These are phyloP conservation scores for Natator depressus DNA, from an alignment of 2,113 vertebrate species.

Conservation along the genomic window DNA sequence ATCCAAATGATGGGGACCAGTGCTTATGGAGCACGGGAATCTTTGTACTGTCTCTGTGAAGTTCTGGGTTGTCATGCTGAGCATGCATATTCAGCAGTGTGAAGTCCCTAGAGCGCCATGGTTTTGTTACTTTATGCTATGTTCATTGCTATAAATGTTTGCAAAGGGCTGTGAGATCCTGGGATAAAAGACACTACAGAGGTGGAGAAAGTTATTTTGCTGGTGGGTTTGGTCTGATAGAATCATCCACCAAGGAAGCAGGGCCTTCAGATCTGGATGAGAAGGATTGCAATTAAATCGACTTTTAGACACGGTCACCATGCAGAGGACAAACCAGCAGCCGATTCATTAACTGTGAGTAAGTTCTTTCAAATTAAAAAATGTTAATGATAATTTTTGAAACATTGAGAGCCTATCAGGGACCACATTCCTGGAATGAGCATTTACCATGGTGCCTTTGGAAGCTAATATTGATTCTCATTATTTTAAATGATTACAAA, in stretches of 20 bases:
- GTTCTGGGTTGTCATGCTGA: background rate
- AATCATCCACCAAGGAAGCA: background rate
- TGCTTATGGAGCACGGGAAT: background rate
- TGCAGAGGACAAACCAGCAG: slow-evolving; percentile 49
- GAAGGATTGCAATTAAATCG: background rate
- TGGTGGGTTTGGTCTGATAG: background rate
- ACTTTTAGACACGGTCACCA: slow-evolving; percentile 26
- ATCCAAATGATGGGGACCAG: background rate
- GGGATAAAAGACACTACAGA: rapidly evolving
- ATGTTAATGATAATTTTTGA: slow-evolving; percentile 74
- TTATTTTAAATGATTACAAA: slow-evolving; percentile 83
- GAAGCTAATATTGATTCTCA: slow-evolving; percentile 84
- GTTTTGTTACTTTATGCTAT: background rate
- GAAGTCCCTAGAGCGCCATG: rapidly evolving
- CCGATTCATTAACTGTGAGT: slow-evolving; percentile 61
- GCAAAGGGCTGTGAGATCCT: background rate
- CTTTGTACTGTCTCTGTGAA: background rate
- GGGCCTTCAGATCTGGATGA: background rate
- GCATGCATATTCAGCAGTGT: background rate
- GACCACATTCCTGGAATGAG: slow-evolving; percentile 74
- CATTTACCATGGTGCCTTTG: slow-evolving; percentile 81
- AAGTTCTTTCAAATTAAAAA: slow-evolving; percentile 73
- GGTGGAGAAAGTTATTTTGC: background rate
- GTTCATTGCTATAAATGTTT: background rate
- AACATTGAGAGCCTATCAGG: slow-evolving; percentile 64